Evolutionary conservation across 2,888 invertebrate species (phyloP).

Genomic region (Oxycera nigricornis): DNA sequence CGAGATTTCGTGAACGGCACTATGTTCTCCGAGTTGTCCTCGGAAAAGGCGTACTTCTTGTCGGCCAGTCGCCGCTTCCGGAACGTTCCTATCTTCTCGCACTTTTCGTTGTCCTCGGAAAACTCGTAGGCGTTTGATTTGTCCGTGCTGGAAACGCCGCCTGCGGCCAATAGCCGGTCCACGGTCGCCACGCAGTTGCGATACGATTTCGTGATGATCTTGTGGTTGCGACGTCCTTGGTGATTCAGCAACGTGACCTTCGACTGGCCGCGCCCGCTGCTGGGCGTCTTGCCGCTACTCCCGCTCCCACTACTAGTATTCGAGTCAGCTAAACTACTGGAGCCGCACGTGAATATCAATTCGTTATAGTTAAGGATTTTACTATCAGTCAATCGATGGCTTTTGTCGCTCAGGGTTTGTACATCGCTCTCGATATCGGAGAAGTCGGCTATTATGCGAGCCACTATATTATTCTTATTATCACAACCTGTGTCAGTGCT

Average conservation of each 20-base stretch:
- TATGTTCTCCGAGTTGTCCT: constrained; percentile 74
- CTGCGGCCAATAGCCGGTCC: constrained; percentile 53
- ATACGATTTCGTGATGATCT: constrained; percentile 60
- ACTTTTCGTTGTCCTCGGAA: constrained; percentile 82
- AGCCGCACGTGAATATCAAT: constrained; percentile 64
- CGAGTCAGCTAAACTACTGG: constrained; percentile 46
- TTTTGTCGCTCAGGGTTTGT: constrained; percentile 49
- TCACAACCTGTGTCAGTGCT: constrained; percentile 53
- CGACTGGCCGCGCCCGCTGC: constrained; percentile 40
- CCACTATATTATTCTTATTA: constrained; percentile 68
- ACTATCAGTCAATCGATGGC: constrained; percentile 54
- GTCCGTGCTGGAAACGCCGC: constrained; percentile 64
- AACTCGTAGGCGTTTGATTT: constrained; percentile 76
- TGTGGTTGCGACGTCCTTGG: constrained; percentile 55
- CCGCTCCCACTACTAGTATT: constrained; percentile 24
- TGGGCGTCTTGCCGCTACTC: constrained; percentile 38
- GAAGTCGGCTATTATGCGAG: constrained; percentile 70
- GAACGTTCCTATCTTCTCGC: constrained; percentile 85
- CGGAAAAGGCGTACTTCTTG: constrained; percentile 91
- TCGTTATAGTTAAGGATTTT: constrained; percentile 61
- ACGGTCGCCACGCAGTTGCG: constrained; percentile 59
- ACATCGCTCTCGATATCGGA: constrained; percentile 69
- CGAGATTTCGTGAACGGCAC: constrained; percentile 62
- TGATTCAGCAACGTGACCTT: constrained; percentile 52
- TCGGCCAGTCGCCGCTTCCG: constrained; percentile 85